A percentile compares a stretch with the other conserved stretches of the same genome.
phyloP scores from a whole-genome alignment of 2,113 vertebrate species.

The Rhodinocichla rosea region DNA sequence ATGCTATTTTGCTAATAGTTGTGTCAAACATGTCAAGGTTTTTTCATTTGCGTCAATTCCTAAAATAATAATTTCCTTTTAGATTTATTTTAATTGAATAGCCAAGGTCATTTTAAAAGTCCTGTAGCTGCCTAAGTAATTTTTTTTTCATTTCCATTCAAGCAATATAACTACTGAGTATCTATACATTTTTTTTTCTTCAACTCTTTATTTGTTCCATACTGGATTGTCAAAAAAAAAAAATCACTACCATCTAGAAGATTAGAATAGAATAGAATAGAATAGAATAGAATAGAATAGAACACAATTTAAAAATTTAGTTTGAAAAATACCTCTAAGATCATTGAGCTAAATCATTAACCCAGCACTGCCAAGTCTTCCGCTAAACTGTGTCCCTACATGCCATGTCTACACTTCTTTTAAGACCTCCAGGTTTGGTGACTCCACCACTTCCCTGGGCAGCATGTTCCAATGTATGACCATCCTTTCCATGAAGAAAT shows the following conservation, averaged over 20 bases:
- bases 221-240: not conserved
- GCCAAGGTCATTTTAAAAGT: not conserved
- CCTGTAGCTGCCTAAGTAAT: not conserved
- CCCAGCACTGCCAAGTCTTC: not conserved
- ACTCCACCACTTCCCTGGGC: not conserved
- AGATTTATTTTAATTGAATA: slow-evolving; percentile 17
- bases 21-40: not conserved
- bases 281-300: not conserved
- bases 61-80: slow-evolving; percentile 22
- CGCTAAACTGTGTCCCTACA: not conserved
- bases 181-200: not conserved
- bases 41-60: slow-evolving; percentile 13
- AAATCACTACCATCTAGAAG: not conserved
- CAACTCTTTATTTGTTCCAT: not conserved
- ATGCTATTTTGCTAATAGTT: not conserved
- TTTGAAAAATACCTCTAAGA: not conserved
- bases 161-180: not conserved
- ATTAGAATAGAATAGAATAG: not conserved
- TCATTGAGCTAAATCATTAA: accelerated
- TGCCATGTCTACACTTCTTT: not conserved
- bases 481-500: not conserved
- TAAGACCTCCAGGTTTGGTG: not conserved
- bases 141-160: not conserved
- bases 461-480: not conserved
- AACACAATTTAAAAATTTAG: not conserved